Conservation (phyloP, 2,797 vertebrate species). For the Myripristis jacobus region DNA sequence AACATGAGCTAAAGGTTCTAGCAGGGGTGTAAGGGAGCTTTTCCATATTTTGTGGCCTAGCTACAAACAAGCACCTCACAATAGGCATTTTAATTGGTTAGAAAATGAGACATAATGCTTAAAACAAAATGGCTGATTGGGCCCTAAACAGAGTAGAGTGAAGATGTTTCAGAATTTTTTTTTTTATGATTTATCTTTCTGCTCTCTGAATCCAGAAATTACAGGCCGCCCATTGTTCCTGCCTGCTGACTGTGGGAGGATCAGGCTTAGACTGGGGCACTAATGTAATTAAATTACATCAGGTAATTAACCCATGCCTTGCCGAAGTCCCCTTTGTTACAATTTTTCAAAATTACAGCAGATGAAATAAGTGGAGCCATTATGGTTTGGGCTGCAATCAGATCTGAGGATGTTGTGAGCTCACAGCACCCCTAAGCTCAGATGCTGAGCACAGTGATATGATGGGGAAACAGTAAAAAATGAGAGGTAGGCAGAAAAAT, state of each 20-base stretch:
- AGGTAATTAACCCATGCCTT: conserved; percentile 59
- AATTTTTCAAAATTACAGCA: conserved; percentile 48
- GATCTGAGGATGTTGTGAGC: conserved; percentile 38
- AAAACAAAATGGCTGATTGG: conserved; percentile 20
- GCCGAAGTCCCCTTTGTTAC: conserved; percentile 48
- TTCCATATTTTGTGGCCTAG: neutral
- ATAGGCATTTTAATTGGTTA: conserved; percentile 29
- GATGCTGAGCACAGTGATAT: neutral
- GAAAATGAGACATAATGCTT: conserved; percentile 20
- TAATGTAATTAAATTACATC: conserved; percentile 63
- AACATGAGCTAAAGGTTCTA: neutral
- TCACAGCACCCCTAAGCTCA: neutral
- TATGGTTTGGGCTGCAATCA: conserved; percentile 30
- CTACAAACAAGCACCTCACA: conserved; percentile 1
- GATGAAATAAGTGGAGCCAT: conserved; percentile 44
- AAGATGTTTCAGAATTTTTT: conserved; percentile 18
- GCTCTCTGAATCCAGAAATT: conserved; percentile 39
- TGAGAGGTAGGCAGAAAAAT: neutral
- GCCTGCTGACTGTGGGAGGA: conserved; percentile 11
- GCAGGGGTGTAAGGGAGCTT: neutral
- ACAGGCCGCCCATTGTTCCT: conserved; percentile 23
- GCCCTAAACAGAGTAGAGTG: conserved; percentile 41
- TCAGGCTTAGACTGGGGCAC: conserved; percentile 30
- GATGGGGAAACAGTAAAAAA: neutral
- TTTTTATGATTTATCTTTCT: conserved; percentile 28